Base-by-base conservation (phyloP, 1,140 invertebrate genomes). In the Rhagoletis zephyria region DNA sequence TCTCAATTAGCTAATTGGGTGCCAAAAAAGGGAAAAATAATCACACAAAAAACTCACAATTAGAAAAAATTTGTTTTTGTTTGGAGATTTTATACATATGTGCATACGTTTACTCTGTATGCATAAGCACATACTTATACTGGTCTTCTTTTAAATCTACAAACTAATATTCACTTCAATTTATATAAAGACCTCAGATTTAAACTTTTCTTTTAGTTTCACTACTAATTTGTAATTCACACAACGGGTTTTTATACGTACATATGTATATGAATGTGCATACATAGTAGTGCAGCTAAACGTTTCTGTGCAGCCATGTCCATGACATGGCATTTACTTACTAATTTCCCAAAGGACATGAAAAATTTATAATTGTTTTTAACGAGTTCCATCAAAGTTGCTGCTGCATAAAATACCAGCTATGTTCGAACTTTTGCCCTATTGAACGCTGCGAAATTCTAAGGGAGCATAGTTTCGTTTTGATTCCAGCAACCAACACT, bases 311-410 rank as follows among this genome's bases (percentile, higher is more conserved):
- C 45, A 56, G 48, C 16, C 14, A 81, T 81, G 74, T 81, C 74
- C 48, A 81, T 81, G 42, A n/a, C 74, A 48, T 81, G 74, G 56
- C 74, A 81, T 81, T 81, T 81, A 81, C 48, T 14, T 56, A 81
- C 74, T 87, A 87, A 87, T 87, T 87, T 87, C 63, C 86, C 86
- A 56, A 65, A 67, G 45, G 86, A 87, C 64, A 87, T 67, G 85
- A 87, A 87, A 65, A 64, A 87, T 87, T 87, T 87, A 70, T 87
- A 87, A 87, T 87, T 87, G 86, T 87, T 87, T 87, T 87, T 67
- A 65, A 67, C 42, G 86, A 87, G 85, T 48, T 85, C 60, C 86
- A 67, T 87, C 63, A 65, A 87, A 59, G 48, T 56, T 64, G 63
- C 7, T 42, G 86, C 30, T 9, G 7, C 60, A 42, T 48, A 42